Base-by-base conservation (phyloP, 2,888 invertebrate species). In the Tethea ocularis region DNA sequence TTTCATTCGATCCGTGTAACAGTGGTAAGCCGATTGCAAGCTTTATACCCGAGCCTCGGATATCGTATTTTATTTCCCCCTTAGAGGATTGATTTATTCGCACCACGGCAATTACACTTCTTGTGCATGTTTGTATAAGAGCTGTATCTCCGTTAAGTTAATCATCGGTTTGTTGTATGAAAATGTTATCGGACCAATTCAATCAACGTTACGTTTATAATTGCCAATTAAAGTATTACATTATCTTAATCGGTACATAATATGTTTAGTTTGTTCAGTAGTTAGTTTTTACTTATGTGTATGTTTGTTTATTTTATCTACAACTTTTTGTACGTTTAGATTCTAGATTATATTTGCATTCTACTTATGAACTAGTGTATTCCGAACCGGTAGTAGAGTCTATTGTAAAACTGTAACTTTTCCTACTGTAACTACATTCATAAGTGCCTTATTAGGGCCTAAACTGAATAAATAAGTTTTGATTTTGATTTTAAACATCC, bases 11-110 rank as follows among this genome's bases (percentile, higher is more conserved):
- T 64, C 62, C 62, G 66, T 68, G 75, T 72, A 72, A 75, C 72
- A 67, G 64, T 66, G 61, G 68, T 79, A 82, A 82, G 79, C 79
- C 68, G 71, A 76, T 72, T 71, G 71, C 71, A 60, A 74, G 72
- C 70, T 71, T 70, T 73, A 73, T 72, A 71, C 71, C 36, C 64
- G 67, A 67, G 60, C 63, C 69, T 69, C 67, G 60, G 60, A 52
- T 57, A 61, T 55, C 69, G 72, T 85, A 85, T 83, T 80, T 84
- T 84, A 86, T 80, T 78, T 77, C 76, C 75, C 73, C 77, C 74
- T 71, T 79, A 80, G 80, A 78, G 72, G 71, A 71, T 82, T 89
- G 88, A 91, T 91, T 91, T 91, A 89, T 88, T 72, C 63, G 66
- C 75, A 76, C 77, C 77, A 73, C 74, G 74, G 81, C 84, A 84